These are phyloP conservation scores for Saccostrea cuccullata DNA, from an alignment of 1,140 invertebrate genomes.

Conservation along the genomic window DNA sequence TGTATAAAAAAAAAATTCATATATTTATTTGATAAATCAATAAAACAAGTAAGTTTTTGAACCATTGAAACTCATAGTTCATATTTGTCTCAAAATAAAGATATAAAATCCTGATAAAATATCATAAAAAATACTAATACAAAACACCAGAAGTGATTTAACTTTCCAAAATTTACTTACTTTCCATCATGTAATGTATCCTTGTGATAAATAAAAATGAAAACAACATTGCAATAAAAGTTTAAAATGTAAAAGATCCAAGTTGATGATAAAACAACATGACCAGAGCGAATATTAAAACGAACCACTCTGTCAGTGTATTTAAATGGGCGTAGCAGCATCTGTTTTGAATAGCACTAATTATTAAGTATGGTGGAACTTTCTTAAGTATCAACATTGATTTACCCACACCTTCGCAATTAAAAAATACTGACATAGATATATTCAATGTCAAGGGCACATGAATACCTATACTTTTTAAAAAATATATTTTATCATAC, in stretches of 20 bases:
- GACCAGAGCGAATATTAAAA: not conserved
- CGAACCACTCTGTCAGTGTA: not conserved
- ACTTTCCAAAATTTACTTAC: no score
- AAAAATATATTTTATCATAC: not conserved
- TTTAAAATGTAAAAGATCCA: not conserved
- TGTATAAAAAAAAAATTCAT: no score
- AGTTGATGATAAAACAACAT: not conserved
- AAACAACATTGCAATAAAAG: not conserved
- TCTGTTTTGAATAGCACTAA: not conserved
- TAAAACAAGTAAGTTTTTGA: no score
- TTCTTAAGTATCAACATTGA: not conserved
- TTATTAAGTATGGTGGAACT: not conserved
- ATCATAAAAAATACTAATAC: no score
- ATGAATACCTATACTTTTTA: not conserved
- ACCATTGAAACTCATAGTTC: no score
- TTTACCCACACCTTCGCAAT: not conserved
- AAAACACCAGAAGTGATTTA: no score
- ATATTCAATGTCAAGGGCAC: not conserved
- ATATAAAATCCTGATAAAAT: no score
- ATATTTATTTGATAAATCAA: no score
- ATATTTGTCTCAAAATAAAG: no score
- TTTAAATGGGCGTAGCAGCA: not conserved
- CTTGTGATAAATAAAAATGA: no score
- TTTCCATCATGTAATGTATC: no score
- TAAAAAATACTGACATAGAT: not conserved